Conservation (phyloP, 92 coral and sea anemone genomes). For the Bergia puertoricense region DNA sequence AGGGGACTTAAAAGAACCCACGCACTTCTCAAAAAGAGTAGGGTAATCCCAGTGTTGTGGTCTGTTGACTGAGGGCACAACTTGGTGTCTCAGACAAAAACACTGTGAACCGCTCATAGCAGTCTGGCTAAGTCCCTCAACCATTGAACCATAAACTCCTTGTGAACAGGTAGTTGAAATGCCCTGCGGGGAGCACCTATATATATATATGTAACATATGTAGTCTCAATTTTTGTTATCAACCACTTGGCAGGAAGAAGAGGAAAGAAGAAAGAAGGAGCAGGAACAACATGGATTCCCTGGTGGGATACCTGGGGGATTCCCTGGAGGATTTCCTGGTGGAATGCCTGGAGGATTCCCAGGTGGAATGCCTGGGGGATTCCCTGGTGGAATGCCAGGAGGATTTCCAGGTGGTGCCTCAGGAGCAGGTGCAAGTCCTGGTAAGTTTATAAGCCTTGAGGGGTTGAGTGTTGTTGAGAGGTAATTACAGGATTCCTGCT, state of each 20-base stretch:
- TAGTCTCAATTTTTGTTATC: not conserved
- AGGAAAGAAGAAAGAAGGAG: constrained; percentile 60
- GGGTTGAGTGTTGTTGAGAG: not conserved
- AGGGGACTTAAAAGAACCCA: too few species aligned
- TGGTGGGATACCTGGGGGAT: constrained; percentile 70
- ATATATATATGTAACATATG: too few species aligned
- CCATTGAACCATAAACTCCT: too few species aligned
- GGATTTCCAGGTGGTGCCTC: constrained; percentile 86
- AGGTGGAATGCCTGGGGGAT: constrained; percentile 66
- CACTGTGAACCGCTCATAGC: too few species aligned
- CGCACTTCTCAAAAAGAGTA: too few species aligned
- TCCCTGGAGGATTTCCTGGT: constrained; percentile 64
- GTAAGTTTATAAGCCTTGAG: not conserved
- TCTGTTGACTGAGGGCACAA: too few species aligned
- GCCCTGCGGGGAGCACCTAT: too few species aligned
- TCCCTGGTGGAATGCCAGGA: constrained; percentile 52
- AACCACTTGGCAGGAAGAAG: constrained; percentile 65
- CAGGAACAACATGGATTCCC: constrained; percentile 65
- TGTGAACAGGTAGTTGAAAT: too few species aligned
- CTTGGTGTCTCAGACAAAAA: too few species aligned
- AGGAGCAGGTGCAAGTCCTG: constrained; percentile 33
- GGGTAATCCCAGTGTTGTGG: too few species aligned
- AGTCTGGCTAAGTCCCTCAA: too few species aligned
- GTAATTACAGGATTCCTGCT: too few species aligned
- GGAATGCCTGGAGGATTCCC: constrained; percentile 68